Conservation (phyloP, 2,113 vertebrate species). For the Trichomycterus rosablanca region DNA sequence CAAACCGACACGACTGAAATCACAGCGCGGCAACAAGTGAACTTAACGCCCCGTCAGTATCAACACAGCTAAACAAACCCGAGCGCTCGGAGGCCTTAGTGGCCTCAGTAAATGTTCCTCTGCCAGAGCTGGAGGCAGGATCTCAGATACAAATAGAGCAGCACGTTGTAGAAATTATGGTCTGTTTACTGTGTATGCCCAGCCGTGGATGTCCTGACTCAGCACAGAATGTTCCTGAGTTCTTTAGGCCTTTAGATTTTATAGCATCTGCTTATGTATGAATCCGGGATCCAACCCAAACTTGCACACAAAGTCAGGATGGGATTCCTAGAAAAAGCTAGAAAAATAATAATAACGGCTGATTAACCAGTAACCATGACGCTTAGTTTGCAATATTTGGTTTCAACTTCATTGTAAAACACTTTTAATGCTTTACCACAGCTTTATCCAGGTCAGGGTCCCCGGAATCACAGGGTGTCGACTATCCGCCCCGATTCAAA, state of each 20-base stretch:
- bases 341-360: no score
- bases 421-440: no score
- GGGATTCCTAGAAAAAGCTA: no score
- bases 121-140: background rate
- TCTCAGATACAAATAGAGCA: conserved; percentile 16
- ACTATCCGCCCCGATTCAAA: no score
- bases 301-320: no score
- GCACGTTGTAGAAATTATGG: conserved; percentile 15
- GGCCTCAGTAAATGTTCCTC: background rate
- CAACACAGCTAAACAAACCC: conserved; percentile 9
- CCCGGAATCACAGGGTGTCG: no score
- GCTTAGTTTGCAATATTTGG: no score
- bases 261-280: background rate
- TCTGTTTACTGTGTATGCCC: conserved; percentile 40
- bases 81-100: background rate
- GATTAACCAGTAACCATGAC: no score
- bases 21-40: conserved; percentile 13
- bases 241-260: conserved; percentile 14
- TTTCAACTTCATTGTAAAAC: no score
- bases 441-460: no score
- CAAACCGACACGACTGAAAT: conserved; percentile 13
- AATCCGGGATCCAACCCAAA: no score
- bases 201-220: conserved; percentile 3
- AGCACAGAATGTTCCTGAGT: conserved; percentile 17
- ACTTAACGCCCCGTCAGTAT: conserved; percentile 3